A percentile compares a stretch with the other conserved stretches of the same genome.
Evolutionary conservation across 2,888 invertebrate species (phyloP).

Genomic region (Mystacides longicornis): DNA sequence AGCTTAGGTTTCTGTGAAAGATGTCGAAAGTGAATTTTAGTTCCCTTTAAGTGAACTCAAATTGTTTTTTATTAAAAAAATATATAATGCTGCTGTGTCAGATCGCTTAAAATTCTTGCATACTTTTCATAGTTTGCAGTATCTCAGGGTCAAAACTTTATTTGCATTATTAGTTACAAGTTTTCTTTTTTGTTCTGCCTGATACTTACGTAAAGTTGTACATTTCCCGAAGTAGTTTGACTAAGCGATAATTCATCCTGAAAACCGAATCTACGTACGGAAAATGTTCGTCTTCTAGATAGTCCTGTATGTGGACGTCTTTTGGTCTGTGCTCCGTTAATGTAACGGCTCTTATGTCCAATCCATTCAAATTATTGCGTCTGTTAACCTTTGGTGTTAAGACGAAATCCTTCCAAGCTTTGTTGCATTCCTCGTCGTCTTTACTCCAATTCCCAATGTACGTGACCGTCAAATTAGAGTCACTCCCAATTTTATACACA

Average conservation of each 20-base stretch:
- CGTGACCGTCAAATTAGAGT: constrained; percentile 34
- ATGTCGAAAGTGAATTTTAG: too few species aligned
- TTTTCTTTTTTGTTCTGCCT: too few species aligned
- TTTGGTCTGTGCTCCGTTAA: constrained; percentile 13
- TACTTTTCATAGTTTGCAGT: too few species aligned
- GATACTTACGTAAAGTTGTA: constrained; percentile 24
- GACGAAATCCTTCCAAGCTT: constrained; percentile 7
- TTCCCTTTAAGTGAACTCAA: too few species aligned
- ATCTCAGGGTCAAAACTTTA: too few species aligned
- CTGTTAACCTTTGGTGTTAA: constrained; percentile 13
- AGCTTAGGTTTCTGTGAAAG: too few species aligned
- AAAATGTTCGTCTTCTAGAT: constrained; percentile 16
- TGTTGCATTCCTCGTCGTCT: background rate
- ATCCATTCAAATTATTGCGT: constrained; percentile 16
- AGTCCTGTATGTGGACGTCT: constrained; percentile 8
- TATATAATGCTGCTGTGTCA: too few species aligned
- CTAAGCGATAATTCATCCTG: constrained; percentile 20
- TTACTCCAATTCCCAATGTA: constrained; percentile 20
- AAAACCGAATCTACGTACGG: constrained; percentile 20
- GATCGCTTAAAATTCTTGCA: too few species aligned
- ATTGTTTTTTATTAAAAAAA: too few species aligned
- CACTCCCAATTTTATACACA: constrained; percentile 35
- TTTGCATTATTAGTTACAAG: background rate
- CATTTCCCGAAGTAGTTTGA: constrained; percentile 15
- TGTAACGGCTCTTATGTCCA: constrained; percentile 17